A percentile compares a stretch with the other conserved stretches of the same genome.
These are phyloP conservation scores for Eclectus roratus DNA, from an alignment of 2,113 vertebrate species.

Conservation along the genomic window DNA sequence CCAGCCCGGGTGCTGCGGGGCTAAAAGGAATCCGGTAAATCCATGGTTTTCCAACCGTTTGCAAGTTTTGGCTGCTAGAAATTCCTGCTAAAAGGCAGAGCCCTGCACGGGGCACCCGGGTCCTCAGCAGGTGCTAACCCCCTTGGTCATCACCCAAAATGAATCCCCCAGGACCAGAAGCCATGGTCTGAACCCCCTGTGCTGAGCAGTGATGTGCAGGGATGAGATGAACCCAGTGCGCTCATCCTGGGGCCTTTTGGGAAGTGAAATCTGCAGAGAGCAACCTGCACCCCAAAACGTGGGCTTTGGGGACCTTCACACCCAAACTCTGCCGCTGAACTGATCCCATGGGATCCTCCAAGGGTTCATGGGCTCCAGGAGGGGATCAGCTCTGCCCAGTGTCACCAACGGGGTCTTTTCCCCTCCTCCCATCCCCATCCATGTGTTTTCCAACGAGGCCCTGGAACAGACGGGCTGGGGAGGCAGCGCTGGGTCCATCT, in stretches of 20 bases:
- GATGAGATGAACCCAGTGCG: neutral
- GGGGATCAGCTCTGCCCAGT: neutral
- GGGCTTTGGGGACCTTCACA: neutral
- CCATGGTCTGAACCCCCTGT: neutral
- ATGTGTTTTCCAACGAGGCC: neutral
- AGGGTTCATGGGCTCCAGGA: neutral
- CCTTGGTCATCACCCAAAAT: neutral
- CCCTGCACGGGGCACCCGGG: rapidly evolving
- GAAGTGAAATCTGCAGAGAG: neutral
- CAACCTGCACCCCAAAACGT: neutral
- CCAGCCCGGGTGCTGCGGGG: neutral
- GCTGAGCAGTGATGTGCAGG: rapidly evolving
- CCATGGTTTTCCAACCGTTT: neutral
- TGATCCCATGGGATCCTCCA: neutral
- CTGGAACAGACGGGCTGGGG: neutral
- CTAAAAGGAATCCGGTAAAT: neutral
- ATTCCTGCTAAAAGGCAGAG: neutral
- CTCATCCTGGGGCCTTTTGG: neutral
- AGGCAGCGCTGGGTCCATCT: neutral
- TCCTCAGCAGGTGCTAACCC: neutral
- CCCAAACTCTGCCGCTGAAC: neutral
- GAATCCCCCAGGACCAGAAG: neutral
- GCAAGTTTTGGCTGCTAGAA: neutral
- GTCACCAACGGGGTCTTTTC: rapidly evolving
- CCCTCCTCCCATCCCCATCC: neutral